phyloP scores from a whole-genome alignment of 2,888 invertebrate genomes.

The Odontocerum albicorne region DNA sequence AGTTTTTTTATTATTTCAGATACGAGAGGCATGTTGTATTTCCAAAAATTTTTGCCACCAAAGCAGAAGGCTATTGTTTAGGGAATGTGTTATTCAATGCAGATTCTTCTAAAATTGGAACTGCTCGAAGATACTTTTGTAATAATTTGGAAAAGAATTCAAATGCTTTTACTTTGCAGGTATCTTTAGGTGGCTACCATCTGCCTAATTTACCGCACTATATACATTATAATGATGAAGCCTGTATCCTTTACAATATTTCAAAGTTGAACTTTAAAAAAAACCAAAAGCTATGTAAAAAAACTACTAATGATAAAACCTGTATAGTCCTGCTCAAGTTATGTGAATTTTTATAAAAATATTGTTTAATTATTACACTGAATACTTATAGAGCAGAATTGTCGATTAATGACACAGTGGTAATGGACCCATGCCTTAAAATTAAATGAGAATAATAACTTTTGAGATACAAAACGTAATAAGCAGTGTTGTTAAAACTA shows the following conservation, averaged over 20 bases:
- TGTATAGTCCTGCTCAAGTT: background rate
- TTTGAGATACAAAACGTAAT: too few relatives aligned
- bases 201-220: slow-evolving; percentile 68
- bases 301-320: background rate
- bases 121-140: slow-evolving; percentile 82
- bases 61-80: slow-evolving; percentile 85
- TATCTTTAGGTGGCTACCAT: slow-evolving; percentile 88
- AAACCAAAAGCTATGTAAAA: background rate
- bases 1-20: slow-evolving; percentile 62
- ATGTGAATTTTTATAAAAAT: too few relatives aligned
- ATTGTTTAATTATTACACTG: too few relatives aligned
- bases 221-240: slow-evolving; percentile 90
- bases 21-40: slow-evolving; percentile 94
- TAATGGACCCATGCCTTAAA: too few relatives aligned
- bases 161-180: slow-evolving; percentile 88
- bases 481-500: too few relatives aligned
- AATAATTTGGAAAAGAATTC: slow-evolving; percentile 73
- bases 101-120: slow-evolving; percentile 83
- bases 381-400: too few relatives aligned
- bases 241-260: slow-evolving; percentile 86
- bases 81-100: slow-evolving; percentile 91
- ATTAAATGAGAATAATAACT: too few relatives aligned
- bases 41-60: slow-evolving; percentile 85
- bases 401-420: too few relatives aligned
- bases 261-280: background rate